Conservation (phyloP, 2,113 vertebrate species). For the Oreotrochilus melanogaster region DNA sequence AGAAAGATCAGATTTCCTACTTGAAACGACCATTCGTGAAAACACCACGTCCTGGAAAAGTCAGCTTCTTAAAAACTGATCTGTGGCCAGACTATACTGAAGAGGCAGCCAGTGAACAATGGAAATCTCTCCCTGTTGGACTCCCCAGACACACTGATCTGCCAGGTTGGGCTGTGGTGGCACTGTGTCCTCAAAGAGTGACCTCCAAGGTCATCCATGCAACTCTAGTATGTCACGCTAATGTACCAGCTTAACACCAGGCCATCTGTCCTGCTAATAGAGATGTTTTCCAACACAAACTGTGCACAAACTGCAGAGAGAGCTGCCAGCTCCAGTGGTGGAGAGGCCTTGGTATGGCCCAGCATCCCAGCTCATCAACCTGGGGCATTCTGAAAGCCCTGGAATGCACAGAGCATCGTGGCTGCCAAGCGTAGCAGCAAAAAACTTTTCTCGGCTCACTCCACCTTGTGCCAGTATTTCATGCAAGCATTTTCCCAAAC, state of each 20-base stretch:
- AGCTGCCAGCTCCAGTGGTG: not conserved
- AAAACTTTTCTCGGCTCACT: not conserved
- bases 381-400: not conserved
- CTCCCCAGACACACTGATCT: not conserved
- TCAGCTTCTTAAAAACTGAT: not conserved
- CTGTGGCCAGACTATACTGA: not conserved
- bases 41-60: not conserved
- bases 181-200: not conserved
- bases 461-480: not conserved
- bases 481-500: not conserved
- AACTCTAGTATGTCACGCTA: not conserved
- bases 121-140: not conserved
- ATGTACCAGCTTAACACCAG: not conserved
- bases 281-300: constrained; percentile 18
- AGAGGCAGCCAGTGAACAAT: not conserved
- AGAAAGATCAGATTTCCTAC: not conserved
- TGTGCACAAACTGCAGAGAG: constrained; percentile 8
- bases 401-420: not conserved
- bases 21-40: not conserved
- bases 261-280: constrained; percentile 32
- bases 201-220: not conserved
- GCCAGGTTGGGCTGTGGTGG: not conserved
- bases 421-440: not conserved
- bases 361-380: constrained; percentile 29
- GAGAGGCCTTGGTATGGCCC: not conserved